Percentiles rank a stretch among this genome's conserved stretches.
Conservation (phyloP, 2,113 vertebrate genomes). For the Leptocoma aspasia region DNA sequence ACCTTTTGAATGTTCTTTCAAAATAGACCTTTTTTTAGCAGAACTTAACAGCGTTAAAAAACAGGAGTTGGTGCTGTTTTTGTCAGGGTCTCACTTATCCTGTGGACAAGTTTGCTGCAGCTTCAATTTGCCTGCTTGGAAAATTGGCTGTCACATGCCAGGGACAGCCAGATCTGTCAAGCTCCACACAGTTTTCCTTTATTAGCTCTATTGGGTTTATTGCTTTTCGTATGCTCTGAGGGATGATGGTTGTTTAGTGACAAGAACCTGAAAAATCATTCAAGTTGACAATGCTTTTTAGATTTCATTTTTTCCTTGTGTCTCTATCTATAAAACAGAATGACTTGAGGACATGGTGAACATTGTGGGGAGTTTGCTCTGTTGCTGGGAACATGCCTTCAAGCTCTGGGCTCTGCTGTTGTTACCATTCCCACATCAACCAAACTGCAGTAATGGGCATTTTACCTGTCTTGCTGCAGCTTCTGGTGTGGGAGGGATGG, state of each 20-base stretch:
- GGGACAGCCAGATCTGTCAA: conserved; percentile 65
- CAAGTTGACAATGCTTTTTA: conserved; percentile 49
- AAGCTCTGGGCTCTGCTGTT: neutral
- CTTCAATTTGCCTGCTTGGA: conserved; percentile 49
- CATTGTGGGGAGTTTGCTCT: neutral
- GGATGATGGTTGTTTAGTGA: conserved; percentile 62
- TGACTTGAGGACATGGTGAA: neutral
- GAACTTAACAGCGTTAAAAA: neutral
- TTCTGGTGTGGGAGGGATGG: neutral
- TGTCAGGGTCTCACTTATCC: conserved; percentile 44
- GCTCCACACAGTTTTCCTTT: conserved; percentile 29
- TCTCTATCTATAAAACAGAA: conserved; percentile 29
- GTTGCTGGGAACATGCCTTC: neutral
- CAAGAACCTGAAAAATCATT: conserved; percentile 54
- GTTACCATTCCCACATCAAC: neutral
- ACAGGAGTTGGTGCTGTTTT: neutral
- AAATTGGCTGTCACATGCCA: conserved; percentile 58
- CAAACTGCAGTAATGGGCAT: too few relatives aligned
- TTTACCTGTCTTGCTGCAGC: neutral
- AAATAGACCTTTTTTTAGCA: neutral
- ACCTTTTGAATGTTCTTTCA: neutral
- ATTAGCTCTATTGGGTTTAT: conserved; percentile 60
- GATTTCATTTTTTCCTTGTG: conserved; percentile 26
- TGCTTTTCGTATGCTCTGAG: conserved; percentile 49
- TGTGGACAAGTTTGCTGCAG: neutral